phyloP scores from a whole-genome alignment of 2,888 invertebrate species.

The Drosophila anomalata region DNA sequence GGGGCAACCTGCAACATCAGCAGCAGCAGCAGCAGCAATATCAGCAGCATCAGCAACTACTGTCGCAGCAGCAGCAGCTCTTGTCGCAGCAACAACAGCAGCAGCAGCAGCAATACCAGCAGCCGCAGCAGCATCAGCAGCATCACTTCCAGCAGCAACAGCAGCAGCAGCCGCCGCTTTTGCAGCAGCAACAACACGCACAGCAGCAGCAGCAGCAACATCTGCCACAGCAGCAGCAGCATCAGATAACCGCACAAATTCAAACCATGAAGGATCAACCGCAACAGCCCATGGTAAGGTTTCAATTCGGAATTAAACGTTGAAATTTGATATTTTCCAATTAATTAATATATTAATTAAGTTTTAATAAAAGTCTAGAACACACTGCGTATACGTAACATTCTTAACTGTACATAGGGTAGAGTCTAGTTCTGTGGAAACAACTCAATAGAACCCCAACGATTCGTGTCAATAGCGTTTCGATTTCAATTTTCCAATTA shows the following conservation, averaged over 20 bases:
- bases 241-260: slow-evolving; percentile 84
- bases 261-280: slow-evolving; percentile 85
- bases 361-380: background rate
- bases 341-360: no score
- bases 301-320: background rate
- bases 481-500: slow-evolving; percentile 42
- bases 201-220: slow-evolving; percentile 80
- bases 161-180: slow-evolving; percentile 63
- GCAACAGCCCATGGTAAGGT: slow-evolving; percentile 84
- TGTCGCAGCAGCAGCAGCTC: slow-evolving; percentile 63
- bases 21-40: slow-evolving; percentile 69
- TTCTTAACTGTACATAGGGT: background rate
- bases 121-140: slow-evolving; percentile 65
- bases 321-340: no score
- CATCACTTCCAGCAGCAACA: slow-evolving; percentile 69
- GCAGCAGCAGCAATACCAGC: slow-evolving; percentile 61
- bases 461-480: slow-evolving; percentile 6
- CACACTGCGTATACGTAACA: background rate
- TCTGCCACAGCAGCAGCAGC: slow-evolving; percentile 81
- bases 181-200: slow-evolving; percentile 73
- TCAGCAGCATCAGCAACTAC: slow-evolving; percentile 62
- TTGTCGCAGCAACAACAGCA: slow-evolving; percentile 64
- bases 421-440: no score
- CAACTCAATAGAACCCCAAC: background rate
- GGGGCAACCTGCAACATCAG: slow-evolving; percentile 56